Conservation (phyloP, 2,888 invertebrate species). For the Congeria kusceri region DNA sequence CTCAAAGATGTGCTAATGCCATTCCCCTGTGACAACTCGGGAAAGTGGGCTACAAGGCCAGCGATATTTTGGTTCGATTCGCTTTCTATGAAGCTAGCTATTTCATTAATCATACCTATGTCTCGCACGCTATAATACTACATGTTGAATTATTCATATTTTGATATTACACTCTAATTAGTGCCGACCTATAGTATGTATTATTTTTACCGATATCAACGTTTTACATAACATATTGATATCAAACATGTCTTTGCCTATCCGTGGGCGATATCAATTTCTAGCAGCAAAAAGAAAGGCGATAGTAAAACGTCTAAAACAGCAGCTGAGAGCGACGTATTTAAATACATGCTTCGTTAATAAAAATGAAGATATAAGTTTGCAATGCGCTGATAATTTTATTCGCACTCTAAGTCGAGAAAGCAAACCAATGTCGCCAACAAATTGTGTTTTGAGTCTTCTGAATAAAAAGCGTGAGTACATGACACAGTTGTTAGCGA, state of each 20-base stretch:
- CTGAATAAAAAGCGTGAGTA: constrained; percentile 26
- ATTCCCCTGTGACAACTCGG: background rate
- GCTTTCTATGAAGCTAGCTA: background rate
- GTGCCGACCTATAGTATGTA: too few species aligned
- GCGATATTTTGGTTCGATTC: background rate
- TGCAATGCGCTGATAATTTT: constrained; percentile 13
- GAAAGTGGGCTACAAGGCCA: background rate
- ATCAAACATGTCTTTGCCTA: background rate
- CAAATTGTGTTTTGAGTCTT: background rate
- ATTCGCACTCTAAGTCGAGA: background rate
- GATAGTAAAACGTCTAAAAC: constrained; percentile 5
- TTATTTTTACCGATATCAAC: too few species aligned
- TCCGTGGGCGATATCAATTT: background rate
- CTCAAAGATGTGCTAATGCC: too few species aligned
- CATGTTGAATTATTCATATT: constrained; percentile 6
- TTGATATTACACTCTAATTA: too few species aligned
- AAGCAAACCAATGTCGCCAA: background rate
- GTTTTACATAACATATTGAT: too few species aligned
- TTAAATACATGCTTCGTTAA: constrained; percentile 4
- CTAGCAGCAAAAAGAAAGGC: background rate
- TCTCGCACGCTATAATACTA: constrained; percentile 27
- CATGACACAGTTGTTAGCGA: constrained; percentile 13
- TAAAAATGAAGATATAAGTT: background rate
- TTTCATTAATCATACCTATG: constrained; percentile 23
- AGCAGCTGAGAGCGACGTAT: constrained; percentile 3